Conservation (phyloP, 2,888 invertebrate genomes). For the Drosophila aldrichi region DNA sequence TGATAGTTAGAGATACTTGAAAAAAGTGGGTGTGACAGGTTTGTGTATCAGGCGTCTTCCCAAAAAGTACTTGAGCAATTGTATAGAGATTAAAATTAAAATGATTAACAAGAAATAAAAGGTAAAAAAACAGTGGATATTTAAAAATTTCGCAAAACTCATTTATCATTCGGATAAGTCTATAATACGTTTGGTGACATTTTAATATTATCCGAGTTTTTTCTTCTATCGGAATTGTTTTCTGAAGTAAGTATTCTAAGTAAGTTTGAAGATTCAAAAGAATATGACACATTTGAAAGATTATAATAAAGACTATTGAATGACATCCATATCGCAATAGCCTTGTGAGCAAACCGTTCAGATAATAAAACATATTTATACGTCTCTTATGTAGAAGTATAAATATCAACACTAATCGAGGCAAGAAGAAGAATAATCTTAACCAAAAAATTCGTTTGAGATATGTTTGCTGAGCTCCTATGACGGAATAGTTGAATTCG, state of each 20-base stretch:
- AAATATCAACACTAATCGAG: background rate
- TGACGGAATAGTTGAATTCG: background rate
- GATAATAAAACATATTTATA: background rate
- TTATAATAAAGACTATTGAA: background rate
- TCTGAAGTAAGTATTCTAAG: background rate
- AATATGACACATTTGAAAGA: background rate
- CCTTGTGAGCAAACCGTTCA: background rate
- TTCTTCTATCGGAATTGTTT: background rate
- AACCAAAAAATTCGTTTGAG: background rate
- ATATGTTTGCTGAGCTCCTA: background rate
- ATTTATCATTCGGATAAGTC: background rate
- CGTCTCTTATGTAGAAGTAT: background rate
- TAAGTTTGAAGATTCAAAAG: background rate
- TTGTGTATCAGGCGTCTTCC: background rate
- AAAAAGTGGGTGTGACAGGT: background rate
- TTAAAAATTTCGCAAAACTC: background rate
- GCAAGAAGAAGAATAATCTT: background rate
- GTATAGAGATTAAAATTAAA: background rate
- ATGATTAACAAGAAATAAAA: background rate
- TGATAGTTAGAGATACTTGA: background rate
- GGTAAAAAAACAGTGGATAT: background rate
- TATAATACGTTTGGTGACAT: background rate
- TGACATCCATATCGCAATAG: background rate
- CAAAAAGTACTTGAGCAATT: background rate
- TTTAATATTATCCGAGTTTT: background rate